A percentile compares a stretch with the other conserved stretches of the same genome.
Conservation (phyloP, 2,888 invertebrate genomes). For the Myathropa florea region DNA sequence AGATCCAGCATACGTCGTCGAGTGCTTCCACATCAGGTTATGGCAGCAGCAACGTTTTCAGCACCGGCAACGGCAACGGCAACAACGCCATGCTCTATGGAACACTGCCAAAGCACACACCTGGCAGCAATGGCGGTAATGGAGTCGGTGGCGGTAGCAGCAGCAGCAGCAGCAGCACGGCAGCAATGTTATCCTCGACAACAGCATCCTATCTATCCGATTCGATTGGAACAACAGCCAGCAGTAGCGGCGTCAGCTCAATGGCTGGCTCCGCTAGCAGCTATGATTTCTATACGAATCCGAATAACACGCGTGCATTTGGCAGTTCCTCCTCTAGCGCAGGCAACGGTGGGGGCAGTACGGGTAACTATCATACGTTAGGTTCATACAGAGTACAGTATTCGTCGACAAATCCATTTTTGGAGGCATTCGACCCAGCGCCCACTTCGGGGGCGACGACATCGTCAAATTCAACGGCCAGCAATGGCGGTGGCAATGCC, state of each 20-base stretch:
- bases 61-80: conserved; percentile 54
- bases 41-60: conserved; percentile 34
- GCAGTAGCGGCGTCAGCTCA: conserved; percentile 79
- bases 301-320: conserved; percentile 63
- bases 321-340: conserved; percentile 67
- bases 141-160: conserved; percentile 63
- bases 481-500: conserved; percentile 5
- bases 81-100: conserved; percentile 78
- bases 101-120: conserved; percentile 78
- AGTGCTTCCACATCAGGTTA: conserved; percentile 33
- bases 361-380: conserved; percentile 80
- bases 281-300: conserved; percentile 79
- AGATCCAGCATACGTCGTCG: conserved; percentile 55
- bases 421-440: conserved; percentile 80
- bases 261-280: conserved; percentile 79
- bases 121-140: conserved; percentile 68
- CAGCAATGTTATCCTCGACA: conserved; percentile 73
- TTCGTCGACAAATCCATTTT: conserved; percentile 81
- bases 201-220: conserved; percentile 74
- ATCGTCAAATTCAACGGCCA: neutral
- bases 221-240: conserved; percentile 77
- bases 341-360: conserved; percentile 71
- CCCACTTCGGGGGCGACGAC: conserved; percentile 54
- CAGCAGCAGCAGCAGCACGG: conserved; percentile 57
- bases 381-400: conserved; percentile 81